Evolutionary conservation across 1,140 invertebrate genomes (phyloP).

Genomic region (Augochlora pura): DNA sequence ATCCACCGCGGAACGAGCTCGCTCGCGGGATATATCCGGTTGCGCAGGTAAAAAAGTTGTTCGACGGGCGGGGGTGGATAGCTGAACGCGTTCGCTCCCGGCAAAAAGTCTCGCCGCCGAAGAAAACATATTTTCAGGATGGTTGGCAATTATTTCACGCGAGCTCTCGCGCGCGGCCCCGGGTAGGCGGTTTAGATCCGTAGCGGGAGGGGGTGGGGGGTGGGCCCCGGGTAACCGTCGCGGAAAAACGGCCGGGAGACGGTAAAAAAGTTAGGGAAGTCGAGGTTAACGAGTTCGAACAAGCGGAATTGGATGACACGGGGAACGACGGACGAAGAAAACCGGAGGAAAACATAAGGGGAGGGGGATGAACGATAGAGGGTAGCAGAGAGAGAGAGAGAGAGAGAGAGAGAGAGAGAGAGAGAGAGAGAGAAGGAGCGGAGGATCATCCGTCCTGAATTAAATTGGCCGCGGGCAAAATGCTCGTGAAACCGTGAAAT

Average conservation of each 20-base stretch:
- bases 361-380: background rate
- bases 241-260: background rate
- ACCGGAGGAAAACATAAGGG: slow-evolving; percentile 47
- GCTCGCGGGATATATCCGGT: background rate
- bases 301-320: slow-evolving; percentile 50
- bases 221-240: background rate
- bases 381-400: background rate
- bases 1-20: background rate
- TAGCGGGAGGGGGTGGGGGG: background rate
- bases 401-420: slow-evolving; percentile 4
- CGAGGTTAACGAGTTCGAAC: slow-evolving; percentile 55
- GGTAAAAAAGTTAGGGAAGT: slow-evolving; percentile 27
- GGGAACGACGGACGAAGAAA: slow-evolving; percentile 40
- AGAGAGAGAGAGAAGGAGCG: slow-evolving; percentile 4
- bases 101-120: background rate
- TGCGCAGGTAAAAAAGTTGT: background rate
- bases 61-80: too few relatives aligned
- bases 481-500: slow-evolving; percentile 67
- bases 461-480: slow-evolving; percentile 64
- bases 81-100: too few relatives aligned
- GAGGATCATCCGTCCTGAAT: slow-evolving; percentile 62
- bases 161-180: background rate
- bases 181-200: background rate
- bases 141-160: background rate
- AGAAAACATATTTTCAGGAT: background rate